Evolutionary conservation across 1,140 invertebrate genomes (phyloP), one percentile per base, ranked within the genome.

Genomic region (Orius laevigatus): DNA sequence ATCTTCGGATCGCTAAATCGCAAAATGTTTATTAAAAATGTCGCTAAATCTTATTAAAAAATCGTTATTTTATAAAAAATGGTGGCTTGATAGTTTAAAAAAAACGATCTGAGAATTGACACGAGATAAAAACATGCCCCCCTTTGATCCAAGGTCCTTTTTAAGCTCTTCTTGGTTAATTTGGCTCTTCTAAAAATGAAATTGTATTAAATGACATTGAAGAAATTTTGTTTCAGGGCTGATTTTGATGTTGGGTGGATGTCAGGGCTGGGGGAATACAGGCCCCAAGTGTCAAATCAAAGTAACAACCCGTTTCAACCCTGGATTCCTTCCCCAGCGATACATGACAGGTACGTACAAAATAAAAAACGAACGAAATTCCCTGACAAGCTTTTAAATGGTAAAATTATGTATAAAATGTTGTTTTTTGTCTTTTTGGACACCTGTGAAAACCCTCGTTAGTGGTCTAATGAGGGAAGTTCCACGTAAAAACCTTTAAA

Each of bases 211-310:
- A 25, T 25, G 25, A 25, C 8, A 25, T 25, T 19, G 12, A 31
- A 2, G 16, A 46, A 8, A 9, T 14, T 42, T 25, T 39, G 12
- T 49, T 49, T 5, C 48, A 49, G 48, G 39, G 48, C 32, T 31
- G 48, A 49, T 20, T 40, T 49, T 39, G 48, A 49, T 49, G 48
- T 16, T 41, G 48, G 46, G 48, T 49, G 48, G 40, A 49, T 49
- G 48, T 49, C 48, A 18, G 48, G 48, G 31, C 20, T 38, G 48
- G 48, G 35, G 40, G 48, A 49, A 49, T 15, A 31, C 14, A 38
- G 40, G 9, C 16, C 35, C 5, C 48, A 49, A 39, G 20, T 20
- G 16, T 31, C 33, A 18, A 42, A 49, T 12, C 48, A 49, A 20
- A 49, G 39, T 32, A 41, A 16, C 16, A 49, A 49, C 39, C 39